These are phyloP conservation scores for Scleropages formosus DNA, from an alignment of 2,797 vertebrate species.

Conservation along the genomic window DNA sequence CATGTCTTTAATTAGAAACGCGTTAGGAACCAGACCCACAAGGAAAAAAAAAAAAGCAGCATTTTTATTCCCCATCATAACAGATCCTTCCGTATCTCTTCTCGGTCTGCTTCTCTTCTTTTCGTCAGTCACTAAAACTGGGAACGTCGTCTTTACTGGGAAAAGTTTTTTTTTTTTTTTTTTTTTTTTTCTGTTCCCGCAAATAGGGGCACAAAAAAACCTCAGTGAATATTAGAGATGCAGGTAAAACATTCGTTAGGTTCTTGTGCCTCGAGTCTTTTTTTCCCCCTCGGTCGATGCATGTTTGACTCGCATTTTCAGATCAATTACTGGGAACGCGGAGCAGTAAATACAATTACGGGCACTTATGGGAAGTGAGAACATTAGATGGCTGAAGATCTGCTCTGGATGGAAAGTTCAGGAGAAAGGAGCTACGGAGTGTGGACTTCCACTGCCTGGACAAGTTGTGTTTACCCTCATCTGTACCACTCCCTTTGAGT, in stretches of 20 bases:
- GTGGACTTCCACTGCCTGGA: slow-evolving; percentile 26
- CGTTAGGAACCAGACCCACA: slow-evolving; percentile 48
- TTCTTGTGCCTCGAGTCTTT: slow-evolving; percentile 34
- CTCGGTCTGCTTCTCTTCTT: slow-evolving; percentile 23
- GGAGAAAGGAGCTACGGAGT: not conserved
- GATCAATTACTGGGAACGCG: slow-evolving; percentile 46
- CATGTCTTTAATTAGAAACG: slow-evolving; percentile 66
- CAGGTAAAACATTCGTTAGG: slow-evolving; percentile 39
- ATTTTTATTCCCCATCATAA: slow-evolving; percentile 48
- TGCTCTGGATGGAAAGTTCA: slow-evolving; percentile 18
- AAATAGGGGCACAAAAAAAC: too few species aligned
- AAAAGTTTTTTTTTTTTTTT: slow-evolving; percentile 48
- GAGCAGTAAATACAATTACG: slow-evolving; percentile 42
- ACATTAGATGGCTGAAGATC: slow-evolving; percentile 2
- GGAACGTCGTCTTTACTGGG: slow-evolving; percentile 61
- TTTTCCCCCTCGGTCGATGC: slow-evolving; percentile 31
- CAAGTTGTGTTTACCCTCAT: slow-evolving; percentile 39
- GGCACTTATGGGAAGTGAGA: slow-evolving; percentile 36
- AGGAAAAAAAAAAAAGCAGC: slow-evolving; percentile 51
- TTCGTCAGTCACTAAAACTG: slow-evolving; percentile 42
- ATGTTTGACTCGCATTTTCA: slow-evolving; percentile 36
- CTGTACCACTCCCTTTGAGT: slow-evolving; percentile 48
- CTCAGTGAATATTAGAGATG: too few species aligned
- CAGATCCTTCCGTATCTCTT: slow-evolving; percentile 32
- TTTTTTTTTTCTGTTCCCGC: too few species aligned